Evolutionary conservation across 2,797 vertebrate genomes (phyloP), one percentile per base, ranked within the genome.

Genomic region (Dendrocincla fuliginosa): DNA sequence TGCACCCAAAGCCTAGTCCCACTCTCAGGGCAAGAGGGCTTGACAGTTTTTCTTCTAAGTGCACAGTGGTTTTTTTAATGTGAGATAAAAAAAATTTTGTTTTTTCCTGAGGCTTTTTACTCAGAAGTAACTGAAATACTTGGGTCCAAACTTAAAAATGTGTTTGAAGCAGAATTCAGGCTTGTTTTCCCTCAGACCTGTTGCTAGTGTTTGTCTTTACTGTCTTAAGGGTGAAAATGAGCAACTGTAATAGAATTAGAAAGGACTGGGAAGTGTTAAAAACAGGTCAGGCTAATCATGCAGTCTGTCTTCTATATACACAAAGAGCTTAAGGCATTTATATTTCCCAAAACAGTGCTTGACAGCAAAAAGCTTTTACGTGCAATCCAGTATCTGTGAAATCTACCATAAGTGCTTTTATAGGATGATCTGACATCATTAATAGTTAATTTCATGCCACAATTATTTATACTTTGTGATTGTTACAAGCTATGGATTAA

Each of bases 321-420:
- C 82, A 83, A 63, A 80, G 83, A 95, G 74, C 60, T 87, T 67
- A 67, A 63, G 52, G 83, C 6, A 25, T 95, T 96, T 96, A 71
- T 91, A 74, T 96, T 94, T 90, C 90, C 80, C 74, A 49, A 93
- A 96, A 93, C 88, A 83, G 53, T 68, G 56, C 71, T 89, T 93
- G 84, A 93, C 80, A 94, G 88, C 42, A 63, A 77, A 61, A 93
- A 95, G 60, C 18, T 64, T 87, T 94, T 90, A 63, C 81, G 39
- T 67, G 87, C 30, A 70, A 74, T 52, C 67, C 53, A 63, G 56
- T 91, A 71, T 94, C 85, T 93, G 67, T 87, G 85, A 90, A 94
- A 93, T 93, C 93, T 91, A 85, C 71, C 35, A 1, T 93, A 88
- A 96, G 83, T 87, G 83, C 86, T 96, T 89, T 93, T 90, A 74